Percentiles rank a stretch among this genome's conserved stretches.
phyloP scores from a whole-genome alignment of 1,140 invertebrate genomes.

The Lethocerus indicus region DNA sequence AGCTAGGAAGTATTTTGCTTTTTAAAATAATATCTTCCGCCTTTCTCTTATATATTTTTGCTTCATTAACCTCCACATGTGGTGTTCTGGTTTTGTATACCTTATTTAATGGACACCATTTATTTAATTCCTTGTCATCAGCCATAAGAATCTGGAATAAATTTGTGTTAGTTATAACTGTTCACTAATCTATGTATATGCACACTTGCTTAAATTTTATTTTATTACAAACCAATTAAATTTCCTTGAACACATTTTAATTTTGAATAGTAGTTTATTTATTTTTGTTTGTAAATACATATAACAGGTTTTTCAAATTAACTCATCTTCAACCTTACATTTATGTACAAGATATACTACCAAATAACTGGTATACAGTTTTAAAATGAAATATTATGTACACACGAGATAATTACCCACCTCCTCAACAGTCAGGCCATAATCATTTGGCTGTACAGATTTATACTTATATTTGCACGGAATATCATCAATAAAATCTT shows the following conservation, averaged over 20 bases:
- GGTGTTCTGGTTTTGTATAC: conserved; percentile 61
- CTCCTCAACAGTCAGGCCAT: conserved; percentile 82
- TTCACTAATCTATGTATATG: too few species aligned
- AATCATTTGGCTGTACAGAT: conserved; percentile 74
- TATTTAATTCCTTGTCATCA: conserved; percentile 83
- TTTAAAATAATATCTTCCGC: conserved; percentile 53
- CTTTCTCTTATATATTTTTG: conserved; percentile 56
- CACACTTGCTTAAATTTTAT: too few species aligned
- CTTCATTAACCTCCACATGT: conserved; percentile 63
- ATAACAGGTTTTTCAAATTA: too few species aligned
- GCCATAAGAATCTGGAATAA: conserved; percentile 75
- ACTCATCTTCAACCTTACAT: too few species aligned
- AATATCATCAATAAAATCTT: conserved; percentile 82
- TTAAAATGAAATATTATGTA: conserved; percentile 2
- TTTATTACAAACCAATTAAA: too few species aligned
- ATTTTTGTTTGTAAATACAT: too few species aligned
- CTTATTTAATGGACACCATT: conserved; percentile 88
- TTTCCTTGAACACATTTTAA: too few species aligned
- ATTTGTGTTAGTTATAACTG: too few species aligned
- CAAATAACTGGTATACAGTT: background rate
- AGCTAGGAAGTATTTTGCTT: conserved; percentile 67
- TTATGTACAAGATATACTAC: background rate
- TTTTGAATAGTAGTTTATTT: too few species aligned
- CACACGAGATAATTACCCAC: conserved; percentile 30
- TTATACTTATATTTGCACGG: conserved; percentile 90